Evolutionary conservation across 2,888 invertebrate species (phyloP), one percentile per base, ranked within the genome.

Genomic region (Mythimna albipuncta): DNA sequence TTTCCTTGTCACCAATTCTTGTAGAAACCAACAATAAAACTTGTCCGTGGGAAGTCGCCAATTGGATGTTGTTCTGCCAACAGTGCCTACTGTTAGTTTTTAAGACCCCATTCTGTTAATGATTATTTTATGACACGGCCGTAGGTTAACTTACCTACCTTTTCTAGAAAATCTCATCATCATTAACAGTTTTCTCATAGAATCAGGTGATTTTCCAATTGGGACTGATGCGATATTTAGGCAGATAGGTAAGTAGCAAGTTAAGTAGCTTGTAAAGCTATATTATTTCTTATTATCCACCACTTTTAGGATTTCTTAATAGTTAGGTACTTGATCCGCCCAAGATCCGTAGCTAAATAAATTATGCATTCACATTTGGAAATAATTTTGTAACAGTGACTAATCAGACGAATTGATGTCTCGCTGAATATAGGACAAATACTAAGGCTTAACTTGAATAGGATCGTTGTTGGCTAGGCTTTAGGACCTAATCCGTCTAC

Each of bases 21-120:
- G 83, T 73, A 83, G 86, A 90, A 91, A 93, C 91, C 91, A 87
- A 87, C 87, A 85, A 82, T 86, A 72, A 82, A 86, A 70, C 59
- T 87, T 89, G 90, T 93, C 91, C 94, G 93, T 94, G 94, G 91
- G 94, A 94, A 94, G 87, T 89, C 66, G 79, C 86, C 88, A 87
- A 90, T 87, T 86, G 81, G 82, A 86, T 82, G 88, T 85, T 71
- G 81, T 86, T 84, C 79, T 80, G 77, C 81, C 57, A 68, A 57
- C 65, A 76, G 64, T 69, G 77, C 81, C 57, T 70, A 59, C 65
- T 81, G 64, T 69, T 54, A 68, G n/a, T 52, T 50, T 81, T 64
- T 65, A 68, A 58, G 58, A 68, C 50, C 72, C 61, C 41, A 38
- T 70, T 72, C 55, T 19, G 41, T 61, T 81, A 81, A 74, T 69